These are phyloP conservation scores for Centropus bengalensis DNA, from an alignment of 2,113 vertebrate genomes.

Conservation along the genomic window DNA sequence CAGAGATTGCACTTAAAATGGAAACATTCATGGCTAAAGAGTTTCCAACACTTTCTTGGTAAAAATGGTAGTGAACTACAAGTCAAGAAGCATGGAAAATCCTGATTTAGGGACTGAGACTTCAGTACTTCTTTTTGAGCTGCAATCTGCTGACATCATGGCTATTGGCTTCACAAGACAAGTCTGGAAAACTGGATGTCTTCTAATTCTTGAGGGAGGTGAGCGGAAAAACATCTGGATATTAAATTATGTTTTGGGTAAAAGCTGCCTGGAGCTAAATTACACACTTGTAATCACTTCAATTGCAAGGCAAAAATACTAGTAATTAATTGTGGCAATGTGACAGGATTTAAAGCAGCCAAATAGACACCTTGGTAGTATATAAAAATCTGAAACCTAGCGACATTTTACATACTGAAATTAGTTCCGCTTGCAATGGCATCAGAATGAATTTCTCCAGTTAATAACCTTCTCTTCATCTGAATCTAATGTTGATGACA, in stretches of 20 bases:
- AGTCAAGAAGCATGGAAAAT: background rate
- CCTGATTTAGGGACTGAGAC: background rate
- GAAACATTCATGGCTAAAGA: background rate
- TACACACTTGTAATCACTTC: conserved; percentile 36
- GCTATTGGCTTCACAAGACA: background rate
- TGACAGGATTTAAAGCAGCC: conserved; percentile 23
- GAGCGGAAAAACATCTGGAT: background rate
- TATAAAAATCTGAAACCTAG: conserved; percentile 17
- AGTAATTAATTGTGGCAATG: conserved; percentile 37
- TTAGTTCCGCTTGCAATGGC: conserved; percentile 3
- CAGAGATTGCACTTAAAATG: background rate
- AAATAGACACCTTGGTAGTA: background rate
- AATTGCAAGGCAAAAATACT: conserved; percentile 10
- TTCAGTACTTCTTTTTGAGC: background rate
- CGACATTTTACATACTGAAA: background rate
- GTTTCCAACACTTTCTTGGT: background rate
- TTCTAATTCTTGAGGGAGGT: background rate
- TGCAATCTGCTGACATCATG: background rate
- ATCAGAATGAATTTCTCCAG: background rate
- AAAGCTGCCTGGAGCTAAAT: conserved; percentile 25
- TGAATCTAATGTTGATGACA: conserved; percentile 29
- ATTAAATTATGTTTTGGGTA: conserved; percentile 44
- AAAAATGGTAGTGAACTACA: background rate
- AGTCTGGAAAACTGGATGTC: background rate
- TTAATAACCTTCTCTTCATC: conserved; percentile 14